These are phyloP conservation scores for Enteromius trimaculatus DNA, from an alignment of 2,797 vertebrate species.

Conservation along the genomic window DNA sequence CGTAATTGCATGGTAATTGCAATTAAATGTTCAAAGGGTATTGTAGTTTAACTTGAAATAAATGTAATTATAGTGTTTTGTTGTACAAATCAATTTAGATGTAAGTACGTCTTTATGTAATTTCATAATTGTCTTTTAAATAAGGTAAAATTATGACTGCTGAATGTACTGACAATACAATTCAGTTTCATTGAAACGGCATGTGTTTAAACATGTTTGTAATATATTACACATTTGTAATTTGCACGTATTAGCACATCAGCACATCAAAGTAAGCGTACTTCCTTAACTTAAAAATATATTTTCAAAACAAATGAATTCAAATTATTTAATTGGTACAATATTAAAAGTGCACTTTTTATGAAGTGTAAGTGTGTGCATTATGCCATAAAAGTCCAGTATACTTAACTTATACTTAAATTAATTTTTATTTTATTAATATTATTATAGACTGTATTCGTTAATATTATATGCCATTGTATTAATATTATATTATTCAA, in stretches of 20 bases:
- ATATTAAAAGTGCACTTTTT: background rate
- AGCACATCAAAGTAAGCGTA: background rate
- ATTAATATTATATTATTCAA: background rate
- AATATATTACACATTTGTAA: background rate
- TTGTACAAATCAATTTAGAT: background rate
- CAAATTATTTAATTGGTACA: background rate
- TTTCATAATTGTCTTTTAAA: background rate
- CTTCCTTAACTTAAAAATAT: background rate
- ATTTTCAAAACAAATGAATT: background rate
- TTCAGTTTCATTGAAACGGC: background rate
- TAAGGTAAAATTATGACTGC: background rate
- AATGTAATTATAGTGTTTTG: background rate
- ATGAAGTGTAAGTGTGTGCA: background rate
- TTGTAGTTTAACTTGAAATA: background rate
- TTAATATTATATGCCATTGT: background rate
- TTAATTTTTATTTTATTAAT: background rate
- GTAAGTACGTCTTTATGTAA: background rate
- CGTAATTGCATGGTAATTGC: background rate
- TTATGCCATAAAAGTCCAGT: background rate
- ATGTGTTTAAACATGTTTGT: background rate
- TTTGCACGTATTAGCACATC: background rate
- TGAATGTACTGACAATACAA: background rate
- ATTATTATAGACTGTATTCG: background rate
- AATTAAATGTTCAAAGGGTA: background rate
- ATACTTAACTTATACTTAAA: background rate